Percentiles rank a stretch among this genome's conserved stretches.
These are phyloP conservation scores for Azemiops feae DNA, from an alignment of 2,113 vertebrate genomes.

Conservation along the genomic window DNA sequence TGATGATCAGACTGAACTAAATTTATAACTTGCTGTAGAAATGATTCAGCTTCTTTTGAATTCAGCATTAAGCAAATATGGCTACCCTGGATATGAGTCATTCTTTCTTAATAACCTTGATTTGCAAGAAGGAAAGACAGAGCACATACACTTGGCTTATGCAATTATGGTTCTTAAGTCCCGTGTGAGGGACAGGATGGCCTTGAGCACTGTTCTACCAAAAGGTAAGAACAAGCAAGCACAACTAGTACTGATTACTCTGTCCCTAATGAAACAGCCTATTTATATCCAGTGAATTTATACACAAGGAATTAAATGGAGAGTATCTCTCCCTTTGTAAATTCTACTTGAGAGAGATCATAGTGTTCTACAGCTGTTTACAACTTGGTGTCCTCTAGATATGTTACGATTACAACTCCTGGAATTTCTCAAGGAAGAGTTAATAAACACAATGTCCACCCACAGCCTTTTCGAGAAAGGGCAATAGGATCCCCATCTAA, in stretches of 20 bases:
- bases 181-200: neutral
- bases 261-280: neutral
- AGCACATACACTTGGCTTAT: conserved; percentile 1
- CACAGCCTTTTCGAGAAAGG: neutral
- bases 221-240: neutral
- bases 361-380: neutral
- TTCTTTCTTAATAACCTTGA: neutral
- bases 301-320: neutral
- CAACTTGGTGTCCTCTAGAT: neutral
- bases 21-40: neutral
- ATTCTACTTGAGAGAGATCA: neutral
- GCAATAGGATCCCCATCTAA: neutral
- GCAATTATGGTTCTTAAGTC: neutral
- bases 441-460: neutral
- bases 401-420: neutral
- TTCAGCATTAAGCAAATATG: neutral
- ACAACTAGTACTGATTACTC: neutral
- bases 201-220: neutral
- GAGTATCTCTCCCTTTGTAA: neutral
- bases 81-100: neutral
- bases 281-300: neutral
- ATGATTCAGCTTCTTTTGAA: neutral
- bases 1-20: neutral
- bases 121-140: conserved; percentile 9
- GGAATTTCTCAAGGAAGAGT: neutral